Base-by-base conservation (phyloP, 2,113 vertebrate genomes). In the Silurus meridionalis region DNA sequence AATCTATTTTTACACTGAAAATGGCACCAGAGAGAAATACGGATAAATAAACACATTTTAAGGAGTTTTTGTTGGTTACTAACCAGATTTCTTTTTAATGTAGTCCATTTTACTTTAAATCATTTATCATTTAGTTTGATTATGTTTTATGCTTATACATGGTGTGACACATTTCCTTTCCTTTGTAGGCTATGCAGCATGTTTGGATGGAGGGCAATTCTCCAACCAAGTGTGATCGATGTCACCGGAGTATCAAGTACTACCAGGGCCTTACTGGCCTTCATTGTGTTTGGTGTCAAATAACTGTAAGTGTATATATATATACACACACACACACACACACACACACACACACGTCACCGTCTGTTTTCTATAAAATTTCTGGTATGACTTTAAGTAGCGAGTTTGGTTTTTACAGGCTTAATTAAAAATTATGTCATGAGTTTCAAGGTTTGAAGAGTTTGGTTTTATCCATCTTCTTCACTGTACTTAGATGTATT, bases 121-220 rank as follows among this genome's bases (percentile, higher is more conserved):
- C 37, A 37, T 37, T 37, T 37, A 37, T 37, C 37, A 0, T 46
- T 75, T 50, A 21, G 19, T 50, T 75, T 53, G 6, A 9, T 8
- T 25, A 57, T 57, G 53, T 13, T 75, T 48, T 52, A 50, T 11
- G 17, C 0, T 19, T 28, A n/a, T 28, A 13, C 50, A 25, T 25
- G 57, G n/a, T 55, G 52, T n/a, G 50, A 37, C 5, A 19, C 6
- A 6, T n/a, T 53, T 13, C 13, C 3, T 37, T 17, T 72, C 52
- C 60, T 82, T 5, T 87, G 80, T 92, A 98, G 97, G 96, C 94
- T 91, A 97, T 97, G 97, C 96, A 97, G 94, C 97, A 98, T 87
- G 96, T 97, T 9, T 99, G 97, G 97, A 96, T 99, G 13, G 97
- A 98, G 93, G 97, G 97, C 23, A 98, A 98, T 91, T 97, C 96